Evolutionary conservation across 2,888 invertebrate genomes (phyloP), one percentile per base, ranked within the genome.

Genomic region (Aporophyla lueneburgensis): DNA sequence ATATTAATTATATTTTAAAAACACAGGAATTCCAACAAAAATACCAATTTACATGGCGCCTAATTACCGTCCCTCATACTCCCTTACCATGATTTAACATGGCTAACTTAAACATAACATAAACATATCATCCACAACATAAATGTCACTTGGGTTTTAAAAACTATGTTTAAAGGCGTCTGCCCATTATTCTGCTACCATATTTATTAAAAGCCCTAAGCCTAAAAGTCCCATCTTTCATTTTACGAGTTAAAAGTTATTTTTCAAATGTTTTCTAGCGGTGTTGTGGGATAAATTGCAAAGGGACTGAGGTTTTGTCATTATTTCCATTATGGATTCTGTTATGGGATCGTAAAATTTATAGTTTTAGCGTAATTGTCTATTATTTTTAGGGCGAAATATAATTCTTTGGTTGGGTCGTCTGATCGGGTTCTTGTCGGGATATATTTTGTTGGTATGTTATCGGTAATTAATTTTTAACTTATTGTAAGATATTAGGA

Each of bases 101-200:
- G 5, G 56, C 21, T 49, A 68, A 78, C 65, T 71, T 72, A 53
- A 75, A 68, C 72, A 80, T 69, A 75, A 68, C 72, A 80, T 69
- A 62, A 4, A 71, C 81, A 74, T 19, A 78, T 81, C 84, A 76
- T 19, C 14, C 43, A 40, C 9, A 21, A 43, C 73, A 84, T 82
- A 73, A 84, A 87, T 69, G 84, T 79, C 86, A 74, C 62, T 62
- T 14, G 43, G 10, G 63, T 72, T 79, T 79, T 79, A 78, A 86
- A 87, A 83, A 76, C 76, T 69, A 53, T 71, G n/a, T 71, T 87
- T 85, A 73, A 81, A 63, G 27, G 53, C 49, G 4, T n/a, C 54
- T 24, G n/a, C 46, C 14, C 56, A 80, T 73, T 68, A 82, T 74
- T 68, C 21, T 56, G 75, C 83, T 71, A 76, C 83, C 71, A 72